Evolutionary conservation across 2,888 invertebrate genomes (phyloP).

Genomic region (Tineola bisselliella): DNA sequence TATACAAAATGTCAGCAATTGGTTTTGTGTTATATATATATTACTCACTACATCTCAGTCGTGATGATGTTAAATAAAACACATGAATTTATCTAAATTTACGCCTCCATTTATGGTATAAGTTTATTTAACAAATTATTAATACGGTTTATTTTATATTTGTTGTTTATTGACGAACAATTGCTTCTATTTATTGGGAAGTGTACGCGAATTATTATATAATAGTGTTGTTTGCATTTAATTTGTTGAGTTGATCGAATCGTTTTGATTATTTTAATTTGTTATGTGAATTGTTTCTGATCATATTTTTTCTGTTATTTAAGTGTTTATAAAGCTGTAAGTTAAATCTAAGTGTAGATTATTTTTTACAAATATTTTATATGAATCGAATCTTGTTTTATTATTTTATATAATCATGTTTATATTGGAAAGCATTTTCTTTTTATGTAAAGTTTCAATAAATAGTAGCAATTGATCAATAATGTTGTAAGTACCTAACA

Average conservation of each 20-base stretch:
- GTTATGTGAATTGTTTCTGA: not conserved
- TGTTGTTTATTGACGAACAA: not conserved
- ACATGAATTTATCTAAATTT: not conserved
- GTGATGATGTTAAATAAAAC: too few relatives aligned
- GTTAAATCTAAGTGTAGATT: too few relatives aligned
- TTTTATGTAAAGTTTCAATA: not conserved
- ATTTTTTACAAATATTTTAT: not conserved
- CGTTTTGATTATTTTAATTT: not conserved
- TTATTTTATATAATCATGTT: not conserved
- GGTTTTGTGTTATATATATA: slow-evolving; percentile 16
- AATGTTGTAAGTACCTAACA: not conserved
- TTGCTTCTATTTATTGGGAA: not conserved
- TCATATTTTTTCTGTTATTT: too few relatives aligned
- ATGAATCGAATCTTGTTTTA: not conserved
- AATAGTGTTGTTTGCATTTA: not conserved
- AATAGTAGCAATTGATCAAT: not conserved
- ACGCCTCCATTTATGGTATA: not conserved
- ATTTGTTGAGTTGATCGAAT: not conserved
- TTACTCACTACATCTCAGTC: not conserved
- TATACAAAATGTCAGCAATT: slow-evolving; percentile 39
- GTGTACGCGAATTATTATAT: not conserved
- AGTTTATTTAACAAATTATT: slow-evolving; percentile 4
- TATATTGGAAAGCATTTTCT: not conserved
- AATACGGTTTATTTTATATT: slow-evolving; percentile 3
- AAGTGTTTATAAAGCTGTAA: too few relatives aligned